Conservation (phyloP, 1,140 invertebrate genomes). For the Nymphalis io region DNA sequence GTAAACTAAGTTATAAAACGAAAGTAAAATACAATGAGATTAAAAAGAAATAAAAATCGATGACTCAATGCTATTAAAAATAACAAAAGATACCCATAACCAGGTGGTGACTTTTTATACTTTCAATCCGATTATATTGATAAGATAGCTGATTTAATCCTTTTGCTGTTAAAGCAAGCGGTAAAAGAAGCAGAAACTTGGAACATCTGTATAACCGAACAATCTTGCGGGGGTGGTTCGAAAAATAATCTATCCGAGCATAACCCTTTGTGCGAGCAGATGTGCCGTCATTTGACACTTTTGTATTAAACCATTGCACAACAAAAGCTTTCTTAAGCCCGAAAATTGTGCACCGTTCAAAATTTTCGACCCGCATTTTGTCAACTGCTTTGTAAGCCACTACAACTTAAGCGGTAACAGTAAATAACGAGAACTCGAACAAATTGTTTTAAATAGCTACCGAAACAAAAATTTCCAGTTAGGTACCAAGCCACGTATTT, state of each 20-base stretch:
- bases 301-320: conserved; percentile 81
- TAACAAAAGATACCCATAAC: conserved; percentile 22
- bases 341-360: conserved; percentile 76
- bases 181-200: conserved; percentile 38
- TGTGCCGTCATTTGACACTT: conserved; percentile 81
- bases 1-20: too few species aligned
- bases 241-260: conserved; percentile 78
- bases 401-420: conserved; percentile 47
- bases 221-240: conserved; percentile 77
- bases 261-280: conserved; percentile 79
- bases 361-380: conserved; percentile 76
- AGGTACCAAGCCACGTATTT: not conserved
- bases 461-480: conserved; percentile 28
- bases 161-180: conserved; percentile 35
- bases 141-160: conserved; percentile 23
- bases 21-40: not conserved
- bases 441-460: conserved; percentile 12
- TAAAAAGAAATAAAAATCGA: not conserved
- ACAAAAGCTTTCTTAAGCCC: conserved; percentile 79
- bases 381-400: conserved; percentile 60
- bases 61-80: not conserved
- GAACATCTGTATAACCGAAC: conserved; percentile 78
- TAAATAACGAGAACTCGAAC: conserved; percentile 31
- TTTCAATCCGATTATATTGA: conserved; percentile 1
- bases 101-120: conserved; percentile 13